Evolutionary conservation across 2,113 vertebrate genomes (phyloP), one percentile per base, ranked within the genome.

Genomic region (Tor tambroides): DNA sequence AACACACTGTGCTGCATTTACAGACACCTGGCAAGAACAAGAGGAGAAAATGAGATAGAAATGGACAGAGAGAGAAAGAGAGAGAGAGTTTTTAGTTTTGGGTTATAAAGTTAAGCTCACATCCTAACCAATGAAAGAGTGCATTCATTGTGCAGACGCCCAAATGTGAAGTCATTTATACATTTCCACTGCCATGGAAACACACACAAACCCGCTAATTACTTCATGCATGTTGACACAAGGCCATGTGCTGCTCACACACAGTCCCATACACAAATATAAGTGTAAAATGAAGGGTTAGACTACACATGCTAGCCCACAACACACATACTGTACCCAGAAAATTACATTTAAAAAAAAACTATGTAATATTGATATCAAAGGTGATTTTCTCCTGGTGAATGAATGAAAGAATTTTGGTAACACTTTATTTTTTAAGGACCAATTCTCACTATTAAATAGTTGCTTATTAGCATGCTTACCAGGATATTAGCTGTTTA

Each of bases 1-100:
- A n/a, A 92, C 92, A 92, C 92, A 91, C 89, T 94, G 94, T 93
- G 92, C 92, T 86, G 88, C 80, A 83, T 83, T 78, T 87, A 83
- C 43, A 32, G 77, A 88, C 88, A 85, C 90, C 67, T 92, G 93
- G 92, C 93, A 91, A 91, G 89, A 93, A 89, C 67, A 85, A 49
- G 87, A 89, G 76, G 90, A 91, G 81, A 87, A 65, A 28, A 69
- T 69, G 5, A 89, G 89, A 87, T 81, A 85, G 41, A 49, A 67
- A 56, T 46, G 69, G 76, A 88, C 84, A 91, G 86, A n/a, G 82
- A 89, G 84, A 82, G 78, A 76, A 80, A 35, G 77, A 86, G 77
- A 87, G 87, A n/a, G n/a, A 51, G 59, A 84, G 85, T 91, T 92
- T 88, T 91, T 87, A 91, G 80, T 89, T 90, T 89, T 54, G 63